Base-by-base conservation (phyloP, 1,140 invertebrate genomes). In the Dysdera silvatica region DNA sequence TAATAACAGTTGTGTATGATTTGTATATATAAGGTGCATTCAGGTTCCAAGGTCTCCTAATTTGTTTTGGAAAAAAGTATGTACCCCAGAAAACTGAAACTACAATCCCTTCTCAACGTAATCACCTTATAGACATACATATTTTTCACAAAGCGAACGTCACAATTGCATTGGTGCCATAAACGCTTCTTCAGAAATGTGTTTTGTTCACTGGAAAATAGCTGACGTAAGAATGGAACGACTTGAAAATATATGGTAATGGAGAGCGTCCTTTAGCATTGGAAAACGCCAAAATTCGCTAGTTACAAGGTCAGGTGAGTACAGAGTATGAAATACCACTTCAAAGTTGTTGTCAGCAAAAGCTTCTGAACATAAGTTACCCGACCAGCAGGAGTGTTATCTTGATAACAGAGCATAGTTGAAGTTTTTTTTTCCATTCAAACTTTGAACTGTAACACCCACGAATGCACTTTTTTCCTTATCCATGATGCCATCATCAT, bases 281-380 rank as follows among this genome's bases (percentile, higher is more conserved):
- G 63, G 47, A 65, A 65, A 65, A 37, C 0, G 43, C 37, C 2
- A 41, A 51, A 51, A 60, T 23, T 60, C 29, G 24, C 57, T 49
- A 49, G 48, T 35, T 47, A 59, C 64, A 23, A 66, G 64, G 26
- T 61, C 48, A 61, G 58, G 48, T 61, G 59, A 66, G 58, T 66
- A 66, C 26, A 51, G 65, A 63, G 65, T 53, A 67, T 62, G 59
- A 67, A 53, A 53, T 57, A 63, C 29, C 51, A 56, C 52, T 67
- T 62, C 28, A 49, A 62, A 57, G 52, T 67, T 67, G n/a, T n/a
- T n/a, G n/a, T n/a, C n/a, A n/a, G n/a, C n/a, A n/a, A n/a, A n/a
- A n/a, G n/a, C n/a, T n/a, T n/a, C n/a, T n/a, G n/a, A n/a, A n/a
- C n/a, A n/a, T n/a, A n/a, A n/a, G n/a, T n/a, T n/a, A n/a, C n/a